phyloP scores from a whole-genome alignment of 1,140 invertebrate species.

The Penaeus japonicus region DNA sequence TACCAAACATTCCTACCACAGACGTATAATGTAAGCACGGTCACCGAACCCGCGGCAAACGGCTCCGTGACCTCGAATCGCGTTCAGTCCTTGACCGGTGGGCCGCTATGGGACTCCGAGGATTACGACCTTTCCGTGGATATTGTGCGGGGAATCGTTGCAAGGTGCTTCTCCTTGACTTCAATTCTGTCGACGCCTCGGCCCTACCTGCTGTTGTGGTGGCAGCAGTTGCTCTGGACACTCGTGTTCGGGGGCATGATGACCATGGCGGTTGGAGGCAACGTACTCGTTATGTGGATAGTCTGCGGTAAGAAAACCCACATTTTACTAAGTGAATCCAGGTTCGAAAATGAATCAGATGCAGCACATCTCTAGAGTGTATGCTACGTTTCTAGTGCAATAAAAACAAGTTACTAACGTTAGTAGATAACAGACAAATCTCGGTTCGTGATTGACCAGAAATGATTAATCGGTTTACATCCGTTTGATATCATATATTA shows the following conservation, averaged over 20 bases:
- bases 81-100: background rate
- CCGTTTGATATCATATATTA: no score
- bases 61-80: background rate
- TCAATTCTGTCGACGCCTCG: conserved; percentile 2
- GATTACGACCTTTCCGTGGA: background rate
- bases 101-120: background rate
- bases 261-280: conserved; percentile 42
- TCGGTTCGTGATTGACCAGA: no score
- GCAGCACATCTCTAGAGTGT: background rate
- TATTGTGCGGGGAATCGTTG: background rate
- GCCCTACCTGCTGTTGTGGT: conserved; percentile 37
- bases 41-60: background rate
- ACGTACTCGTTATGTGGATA: conserved; percentile 46
- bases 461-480: no score
- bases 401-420: no score
- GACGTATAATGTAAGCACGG: no score
- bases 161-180: conserved; percentile 3
- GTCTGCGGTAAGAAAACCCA: conserved; percentile 26
- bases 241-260: conserved; percentile 43
- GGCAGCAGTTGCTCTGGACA: conserved; percentile 46
- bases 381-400: background rate
- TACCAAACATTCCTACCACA: background rate
- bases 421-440: no score
- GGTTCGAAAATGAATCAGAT: background rate
- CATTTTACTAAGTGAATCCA: background rate